Evolutionary conservation across 2,888 invertebrate species (phyloP).

Genomic region (Zaprionus obscuricornis): DNA sequence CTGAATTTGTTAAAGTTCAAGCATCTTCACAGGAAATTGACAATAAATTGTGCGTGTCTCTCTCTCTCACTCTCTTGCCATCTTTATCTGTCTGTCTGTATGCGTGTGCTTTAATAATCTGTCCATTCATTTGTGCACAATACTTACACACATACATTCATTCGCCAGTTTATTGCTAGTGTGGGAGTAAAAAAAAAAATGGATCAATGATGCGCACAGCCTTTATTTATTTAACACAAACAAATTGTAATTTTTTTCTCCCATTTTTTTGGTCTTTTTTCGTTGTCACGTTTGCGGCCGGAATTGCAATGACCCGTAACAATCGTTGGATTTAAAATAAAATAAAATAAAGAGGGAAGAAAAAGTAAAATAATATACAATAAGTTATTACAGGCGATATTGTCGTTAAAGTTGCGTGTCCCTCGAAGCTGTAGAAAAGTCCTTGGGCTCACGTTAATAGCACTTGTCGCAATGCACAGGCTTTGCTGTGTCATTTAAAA

Average conservation of each 20-base stretch:
- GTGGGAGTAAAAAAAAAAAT: conserved; percentile 43
- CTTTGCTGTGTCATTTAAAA: conserved; percentile 19
- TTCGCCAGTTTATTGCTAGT: background rate
- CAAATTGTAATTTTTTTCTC: conserved; percentile 8
- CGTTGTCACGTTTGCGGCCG: conserved; percentile 59
- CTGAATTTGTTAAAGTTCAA: background rate
- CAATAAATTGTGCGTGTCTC: conserved; percentile 57
- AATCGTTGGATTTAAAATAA: conserved; percentile 31
- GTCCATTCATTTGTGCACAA: too few relatives aligned
- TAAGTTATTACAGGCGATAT: conserved; percentile 63
- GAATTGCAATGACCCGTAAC: conserved; percentile 58
- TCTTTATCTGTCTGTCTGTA: conserved; percentile 5
- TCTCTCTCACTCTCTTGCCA: too few relatives aligned
- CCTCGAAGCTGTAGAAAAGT: too few relatives aligned
- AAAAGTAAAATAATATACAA: conserved; percentile 49
- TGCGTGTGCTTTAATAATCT: background rate
- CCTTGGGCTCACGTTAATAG: conserved; percentile 59
- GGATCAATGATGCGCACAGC: conserved; percentile 15
- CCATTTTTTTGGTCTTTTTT: conserved; percentile 41
- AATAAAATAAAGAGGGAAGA: conserved; percentile 19
- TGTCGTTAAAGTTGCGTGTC: conserved; percentile 57
- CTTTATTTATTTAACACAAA: conserved; percentile 52
- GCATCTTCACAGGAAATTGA: conserved; percentile 27
- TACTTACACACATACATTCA: background rate
- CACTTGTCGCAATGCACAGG: conserved; percentile 8